A percentile compares a stretch with the other conserved stretches of the same genome.
phyloP scores from a whole-genome alignment of 1,140 invertebrate genomes.

The Drosophila pandora region DNA sequence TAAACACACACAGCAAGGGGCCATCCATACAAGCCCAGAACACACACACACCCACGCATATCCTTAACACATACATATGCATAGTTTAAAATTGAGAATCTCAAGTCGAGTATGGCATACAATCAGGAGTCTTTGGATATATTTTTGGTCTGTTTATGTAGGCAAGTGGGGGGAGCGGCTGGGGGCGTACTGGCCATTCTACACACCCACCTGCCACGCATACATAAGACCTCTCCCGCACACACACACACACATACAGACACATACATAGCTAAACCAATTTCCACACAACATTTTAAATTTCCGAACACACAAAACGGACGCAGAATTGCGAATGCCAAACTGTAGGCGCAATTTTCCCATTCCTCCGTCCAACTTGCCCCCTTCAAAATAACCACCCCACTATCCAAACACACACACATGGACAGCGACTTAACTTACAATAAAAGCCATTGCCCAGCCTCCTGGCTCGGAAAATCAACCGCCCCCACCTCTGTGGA shows the following conservation, averaged over 20 bases:
- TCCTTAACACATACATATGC: conserved; percentile 5
- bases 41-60: conserved; percentile 11
- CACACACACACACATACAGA: conserved; percentile 2
- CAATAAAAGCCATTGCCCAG: conserved; percentile 72
- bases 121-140: conserved; percentile 50
- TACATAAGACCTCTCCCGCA: conserved; percentile 12
- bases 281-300: conserved; percentile 78
- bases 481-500: neutral
- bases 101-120: conserved; percentile 60
- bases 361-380: conserved; percentile 8
- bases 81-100: conserved; percentile 60
- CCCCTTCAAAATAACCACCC: conserved; percentile 7
- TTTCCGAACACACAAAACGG: conserved; percentile 59
- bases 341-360: conserved; percentile 40
- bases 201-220: conserved; percentile 38
- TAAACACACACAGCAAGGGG: conserved; percentile 22
- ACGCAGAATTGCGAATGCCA: conserved; percentile 76
- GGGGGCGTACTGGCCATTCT: conserved; percentile 1
- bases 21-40: conserved; percentile 16
- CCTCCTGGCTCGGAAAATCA: conserved; percentile 1
- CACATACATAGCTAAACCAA: conserved; percentile 63
- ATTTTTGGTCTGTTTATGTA: conserved; percentile 52
- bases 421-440: conserved; percentile 65
- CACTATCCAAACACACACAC: conserved; percentile 13
- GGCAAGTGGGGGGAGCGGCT: conserved; percentile 12